Evolutionary conservation across 2,113 vertebrate genomes (phyloP), one percentile per base, ranked within the genome.

Genomic region (Macquaria ambigua): DNA sequence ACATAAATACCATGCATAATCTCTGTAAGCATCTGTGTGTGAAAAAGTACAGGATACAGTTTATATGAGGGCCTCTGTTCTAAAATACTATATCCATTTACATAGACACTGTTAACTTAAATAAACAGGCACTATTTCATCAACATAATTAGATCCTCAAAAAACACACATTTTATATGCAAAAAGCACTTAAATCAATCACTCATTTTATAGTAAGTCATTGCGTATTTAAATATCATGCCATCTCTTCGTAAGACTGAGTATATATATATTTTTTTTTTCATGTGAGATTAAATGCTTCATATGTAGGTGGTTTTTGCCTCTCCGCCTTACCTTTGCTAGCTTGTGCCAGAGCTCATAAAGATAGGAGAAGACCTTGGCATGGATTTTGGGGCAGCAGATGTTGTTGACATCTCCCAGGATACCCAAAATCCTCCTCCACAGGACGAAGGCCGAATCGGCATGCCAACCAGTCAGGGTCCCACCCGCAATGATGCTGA

Each of bases 311-410:
- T 10, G 3, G 2, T n/a, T 21, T 48, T 23, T 68, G 31, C 10
- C 59, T 58, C 43, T 69, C 50, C 25, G 37, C 4, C 41, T 66
- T 95, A 99, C 98, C 98, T 99, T 99, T 70, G 97, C 97, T 74
- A 99, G 95, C 90, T 99, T 99, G 89, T 97, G 97, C 98, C 98
- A 99, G 78, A 99, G 95, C 74, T 98, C 97, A 87, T 96, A 98
- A 61, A 99, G 97, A 92, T 97, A 97, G 37, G 95, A 93, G 92
- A 99, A 98, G 79, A 99, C 97, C 93, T 95, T 98, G 75, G 97
- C 97, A 6, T 99, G 98, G 84, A 99, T 99, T 93, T 96, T 97
- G 79, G 97, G 97, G 14, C 97, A 98, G 55, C 95, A 94, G 91
- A 99, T 99, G 52, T 90, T 97, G 94, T 99, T 99, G 83, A 99